A percentile compares a stretch with the other conserved stretches of the same genome.
These are phyloP conservation scores for Spinibarbus caldwelli DNA, from an alignment of 2,797 vertebrate species.

Conservation along the genomic window DNA sequence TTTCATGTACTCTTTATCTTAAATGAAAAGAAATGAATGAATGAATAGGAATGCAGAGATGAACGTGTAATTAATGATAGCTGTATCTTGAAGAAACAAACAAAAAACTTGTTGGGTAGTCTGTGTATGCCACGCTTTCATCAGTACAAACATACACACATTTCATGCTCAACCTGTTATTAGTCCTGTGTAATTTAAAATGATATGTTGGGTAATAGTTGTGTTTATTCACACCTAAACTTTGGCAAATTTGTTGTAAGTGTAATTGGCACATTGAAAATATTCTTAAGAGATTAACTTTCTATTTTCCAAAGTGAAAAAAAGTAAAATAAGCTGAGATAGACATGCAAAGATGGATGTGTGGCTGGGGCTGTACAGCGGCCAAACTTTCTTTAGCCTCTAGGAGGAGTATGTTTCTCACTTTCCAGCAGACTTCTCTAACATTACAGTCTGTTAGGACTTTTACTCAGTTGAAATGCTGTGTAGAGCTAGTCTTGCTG, in stretches of 20 bases:
- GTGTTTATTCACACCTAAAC: neutral
- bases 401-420: conserved; percentile 16
- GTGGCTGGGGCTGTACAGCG: neutral
- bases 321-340: neutral
- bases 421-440: neutral
- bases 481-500: neutral
- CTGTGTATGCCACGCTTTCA: neutral
- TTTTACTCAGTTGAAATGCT: neutral
- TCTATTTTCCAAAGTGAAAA: neutral
- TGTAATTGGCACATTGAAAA: neutral
- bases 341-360: neutral
- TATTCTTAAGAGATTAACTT: neutral
- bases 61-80: conserved; percentile 2
- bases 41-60: neutral
- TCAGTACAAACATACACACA: neutral
- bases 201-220: neutral
- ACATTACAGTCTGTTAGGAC: neutral
- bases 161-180: neutral
- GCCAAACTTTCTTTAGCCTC: neutral
- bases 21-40: neutral
- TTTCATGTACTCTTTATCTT: neutral
- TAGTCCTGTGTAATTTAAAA: neutral
- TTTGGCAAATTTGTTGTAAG: neutral
- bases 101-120: neutral
- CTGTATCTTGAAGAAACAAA: neutral